Evolutionary conservation across 1,140 invertebrate genomes (phyloP), one percentile per base, ranked within the genome.

Genomic region (Nasonia vitripennis): DNA sequence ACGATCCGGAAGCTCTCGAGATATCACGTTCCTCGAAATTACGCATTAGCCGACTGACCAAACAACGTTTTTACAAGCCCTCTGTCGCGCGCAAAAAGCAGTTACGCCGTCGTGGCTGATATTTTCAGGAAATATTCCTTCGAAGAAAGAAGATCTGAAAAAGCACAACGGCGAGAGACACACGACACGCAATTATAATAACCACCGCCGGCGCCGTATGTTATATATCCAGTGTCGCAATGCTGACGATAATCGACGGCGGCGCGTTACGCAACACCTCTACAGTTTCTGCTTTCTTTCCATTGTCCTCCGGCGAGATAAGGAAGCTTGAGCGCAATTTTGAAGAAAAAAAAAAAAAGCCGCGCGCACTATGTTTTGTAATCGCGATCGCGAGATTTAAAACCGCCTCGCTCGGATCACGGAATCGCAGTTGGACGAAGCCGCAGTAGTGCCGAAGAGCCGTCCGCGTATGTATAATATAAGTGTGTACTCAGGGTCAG

Each of bases 221-320:
- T n/a, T n/a, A n/a, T 14, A n/a, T 62, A 78, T 83, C 51, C 45
- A 82, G 55, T 68, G 71, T 20, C 31, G 62, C 41, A 17, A 62
- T 75, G 11, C 27, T 2, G 27, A 83, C 73, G 75, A 83, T 62
- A 20, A 62, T 83, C 55, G 70, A 67, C 5, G 7, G 51, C 55
- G 17, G 20, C 4, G 34, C 9, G n/a, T 83, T 83, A 78, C n/a
- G 51, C 31, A 83, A 83, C 71, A 70, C 62, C 23, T 41, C 67
- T 62, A 37, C 17, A 48, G 82, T 83, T 70, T 83, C 74, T 83
- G n/a, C 55, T 83, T 83, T 83, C 82, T 70, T 83, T 83, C 77
- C 48, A 77, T 77, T 83, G 23, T 41, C 55, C 75, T 1, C 74
- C 10, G 20, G 34, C 27, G 7, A 20, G 55, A 62, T 62, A 62